Conservation (phyloP, 2,888 invertebrate species). For the Perizoma flavofasciatum region DNA sequence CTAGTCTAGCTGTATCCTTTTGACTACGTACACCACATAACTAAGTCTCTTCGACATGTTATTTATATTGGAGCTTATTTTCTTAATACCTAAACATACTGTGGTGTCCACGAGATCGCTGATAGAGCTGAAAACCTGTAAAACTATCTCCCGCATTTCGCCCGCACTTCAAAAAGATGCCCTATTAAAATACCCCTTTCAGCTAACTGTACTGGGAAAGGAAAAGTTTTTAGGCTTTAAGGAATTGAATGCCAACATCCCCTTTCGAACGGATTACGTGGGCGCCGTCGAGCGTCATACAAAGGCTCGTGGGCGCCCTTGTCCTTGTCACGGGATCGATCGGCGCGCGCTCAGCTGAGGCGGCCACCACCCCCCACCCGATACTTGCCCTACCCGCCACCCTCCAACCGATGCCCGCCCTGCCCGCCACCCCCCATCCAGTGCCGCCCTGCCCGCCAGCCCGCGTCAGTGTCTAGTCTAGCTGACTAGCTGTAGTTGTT, state of each 20-base stretch:
- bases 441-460: constrained; percentile 16
- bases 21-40: too few species aligned
- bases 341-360: constrained; percentile 66
- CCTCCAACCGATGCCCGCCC: constrained; percentile 3
- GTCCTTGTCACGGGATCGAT: constrained; percentile 70
- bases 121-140: too few species aligned
- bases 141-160: too few species aligned
- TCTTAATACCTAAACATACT: too few species aligned
- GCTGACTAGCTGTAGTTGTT: background rate
- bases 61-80: too few species aligned
- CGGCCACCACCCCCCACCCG: constrained; percentile 27
- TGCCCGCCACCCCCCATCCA: constrained; percentile 18
- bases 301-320: constrained; percentile 59
- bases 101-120: too few species aligned
- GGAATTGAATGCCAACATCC: constrained; percentile 8
- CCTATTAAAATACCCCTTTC: too few species aligned
- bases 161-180: too few species aligned
- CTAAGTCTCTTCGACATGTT: too few species aligned
- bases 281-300: constrained; percentile 40
- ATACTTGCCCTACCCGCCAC: constrained; percentile 1
- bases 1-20: too few species aligned
- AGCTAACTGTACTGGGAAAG: too few species aligned
- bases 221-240: too few species aligned
- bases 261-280: constrained; percentile 39
- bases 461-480: constrained; percentile 2